Evolutionary conservation across 2,888 invertebrate genomes (phyloP).

Genomic region (Caenorhabditis sp.): DNA sequence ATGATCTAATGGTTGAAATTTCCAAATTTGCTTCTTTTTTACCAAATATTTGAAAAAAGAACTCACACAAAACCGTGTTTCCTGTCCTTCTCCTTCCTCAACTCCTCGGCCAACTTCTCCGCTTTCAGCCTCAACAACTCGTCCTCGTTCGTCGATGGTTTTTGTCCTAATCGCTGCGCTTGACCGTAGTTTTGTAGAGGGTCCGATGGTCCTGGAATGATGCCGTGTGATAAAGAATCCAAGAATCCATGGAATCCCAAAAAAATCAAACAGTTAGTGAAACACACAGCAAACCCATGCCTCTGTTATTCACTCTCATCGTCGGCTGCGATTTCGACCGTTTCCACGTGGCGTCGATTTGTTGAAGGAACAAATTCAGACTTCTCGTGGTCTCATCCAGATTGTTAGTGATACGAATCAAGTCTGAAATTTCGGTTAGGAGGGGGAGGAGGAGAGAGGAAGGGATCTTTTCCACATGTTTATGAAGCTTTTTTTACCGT

Average conservation of each 20-base stretch:
- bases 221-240: background rate
- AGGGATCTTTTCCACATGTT: no score
- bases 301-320: constrained; percentile 35
- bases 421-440: constrained; percentile 52
- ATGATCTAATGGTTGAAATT: no score
- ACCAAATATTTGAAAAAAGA: no score
- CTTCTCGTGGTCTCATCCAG: constrained; percentile 75
- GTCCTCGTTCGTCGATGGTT: constrained; percentile 75
- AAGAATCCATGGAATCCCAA: background rate
- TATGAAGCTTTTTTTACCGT: no score
- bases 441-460: no score
- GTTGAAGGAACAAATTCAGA: constrained; percentile 71
- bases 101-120: constrained; percentile 74
- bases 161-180: constrained; percentile 59
- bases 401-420: constrained; percentile 71
- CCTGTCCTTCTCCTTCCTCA: constrained; percentile 58
- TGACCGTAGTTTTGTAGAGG: constrained; percentile 51
- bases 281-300: constrained; percentile 28
- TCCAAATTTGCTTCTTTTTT: no score
- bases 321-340: constrained; percentile 60
- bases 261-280: background rate
- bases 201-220: constrained; percentile 58
- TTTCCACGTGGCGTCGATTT: constrained; percentile 65
- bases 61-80: constrained; percentile 78
- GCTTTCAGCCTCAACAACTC: constrained; percentile 70